Evolutionary conservation across 37 sponge, comb jelly and placozoan species (phyloP).

Genomic region (Tethya wilhelma): DNA sequence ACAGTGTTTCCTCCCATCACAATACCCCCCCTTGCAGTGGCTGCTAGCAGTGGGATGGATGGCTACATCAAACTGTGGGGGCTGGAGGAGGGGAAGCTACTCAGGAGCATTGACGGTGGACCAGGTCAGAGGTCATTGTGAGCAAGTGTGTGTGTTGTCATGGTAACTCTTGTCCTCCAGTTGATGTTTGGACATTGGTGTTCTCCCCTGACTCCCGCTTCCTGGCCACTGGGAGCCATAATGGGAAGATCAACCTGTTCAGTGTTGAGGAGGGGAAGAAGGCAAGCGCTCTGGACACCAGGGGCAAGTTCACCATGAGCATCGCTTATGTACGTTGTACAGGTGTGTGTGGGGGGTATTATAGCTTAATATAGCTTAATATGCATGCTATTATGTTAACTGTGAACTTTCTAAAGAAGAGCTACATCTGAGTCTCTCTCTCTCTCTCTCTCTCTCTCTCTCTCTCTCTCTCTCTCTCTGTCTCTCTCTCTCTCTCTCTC

Average conservation of each 20-base stretch:
- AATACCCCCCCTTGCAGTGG: constrained; percentile 47
- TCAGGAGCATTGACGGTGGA: constrained; percentile 89
- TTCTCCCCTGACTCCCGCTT: constrained; percentile 85
- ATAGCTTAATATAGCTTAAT: too few relatives aligned
- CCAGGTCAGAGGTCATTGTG: constrained; percentile 56
- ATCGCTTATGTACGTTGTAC: constrained; percentile 93
- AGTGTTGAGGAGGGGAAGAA: constrained; percentile 86
- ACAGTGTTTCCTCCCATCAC: not conserved
- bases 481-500: not conserved
- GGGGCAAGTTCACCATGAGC: constrained; percentile 96
- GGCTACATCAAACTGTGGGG: constrained; percentile 92
- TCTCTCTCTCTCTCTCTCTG: not conserved
- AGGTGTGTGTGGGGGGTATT: too few relatives aligned
- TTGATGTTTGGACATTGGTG: constrained; percentile 93
- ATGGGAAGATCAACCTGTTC: constrained; percentile 93
- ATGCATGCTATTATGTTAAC: too few relatives aligned
- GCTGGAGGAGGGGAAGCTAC: constrained; percentile 80
- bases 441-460: not conserved
- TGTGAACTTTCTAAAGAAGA: too few relatives aligned
- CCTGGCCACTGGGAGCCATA: constrained; percentile 96
- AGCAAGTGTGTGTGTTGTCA: not conserved
- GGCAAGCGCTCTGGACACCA: constrained; percentile 84
- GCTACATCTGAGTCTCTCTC: too few relatives aligned
- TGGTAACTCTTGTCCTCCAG: constrained; percentile 30
- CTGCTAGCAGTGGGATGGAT: constrained; percentile 96